Conservation (phyloP, 2,888 invertebrate genomes). For the Rhopalosiphum nymphaeae region DNA sequence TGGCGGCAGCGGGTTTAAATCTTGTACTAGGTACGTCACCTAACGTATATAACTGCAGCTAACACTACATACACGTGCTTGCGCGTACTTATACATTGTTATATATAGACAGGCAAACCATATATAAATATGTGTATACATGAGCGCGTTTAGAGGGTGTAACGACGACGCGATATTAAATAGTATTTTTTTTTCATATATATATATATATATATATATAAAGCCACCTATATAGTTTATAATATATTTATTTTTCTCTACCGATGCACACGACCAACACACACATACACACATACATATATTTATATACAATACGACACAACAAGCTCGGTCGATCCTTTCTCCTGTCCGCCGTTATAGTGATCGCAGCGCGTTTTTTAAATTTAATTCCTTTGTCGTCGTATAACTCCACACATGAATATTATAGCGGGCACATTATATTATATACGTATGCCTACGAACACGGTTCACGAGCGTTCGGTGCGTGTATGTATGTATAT, state of each 20-base stretch:
- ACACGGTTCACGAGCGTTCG: background rate
- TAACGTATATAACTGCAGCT: background rate
- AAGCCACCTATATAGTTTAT: too few relatives aligned
- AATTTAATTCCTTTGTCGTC: constrained; percentile 57
- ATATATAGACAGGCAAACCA: background rate
- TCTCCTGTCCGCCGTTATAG: constrained; percentile 35
- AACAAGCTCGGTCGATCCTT: constrained; percentile 33
- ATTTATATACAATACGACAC: background rate
- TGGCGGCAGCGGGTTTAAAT: background rate
- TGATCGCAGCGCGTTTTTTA: constrained; percentile 23
- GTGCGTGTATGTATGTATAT: background rate
- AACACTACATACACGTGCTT: background rate
- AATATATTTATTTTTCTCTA: background rate
- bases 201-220: background rate
- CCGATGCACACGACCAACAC: constrained; percentile 28
- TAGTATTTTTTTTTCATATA: background rate
- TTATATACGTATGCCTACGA: background rate
- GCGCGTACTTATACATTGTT: background rate
- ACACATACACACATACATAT: background rate
- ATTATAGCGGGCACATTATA: background rate
- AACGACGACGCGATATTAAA: constrained; percentile 25
- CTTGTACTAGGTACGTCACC: background rate
- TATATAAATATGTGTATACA: background rate
- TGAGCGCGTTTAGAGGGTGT: constrained; percentile 15
- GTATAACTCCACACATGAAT: background rate